These are phyloP conservation scores for Neopipo cinnamomea DNA, from an alignment of 2,113 vertebrate species.

Conservation along the genomic window DNA sequence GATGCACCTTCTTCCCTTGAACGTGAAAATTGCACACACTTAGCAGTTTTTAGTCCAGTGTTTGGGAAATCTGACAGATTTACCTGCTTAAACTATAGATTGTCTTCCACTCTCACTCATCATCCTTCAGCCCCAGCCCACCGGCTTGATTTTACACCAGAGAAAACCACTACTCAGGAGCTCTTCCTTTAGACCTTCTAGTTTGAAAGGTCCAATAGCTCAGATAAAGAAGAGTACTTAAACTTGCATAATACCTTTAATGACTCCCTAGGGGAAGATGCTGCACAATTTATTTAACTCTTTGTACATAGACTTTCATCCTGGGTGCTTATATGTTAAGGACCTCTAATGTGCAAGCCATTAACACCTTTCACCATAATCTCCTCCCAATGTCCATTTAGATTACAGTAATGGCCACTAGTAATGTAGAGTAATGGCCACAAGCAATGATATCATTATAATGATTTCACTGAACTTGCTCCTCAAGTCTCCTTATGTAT, in stretches of 20 bases:
- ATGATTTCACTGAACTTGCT: constrained; percentile 49
- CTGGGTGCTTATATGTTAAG: constrained; percentile 59
- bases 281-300: constrained; percentile 64
- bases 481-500: neutral
- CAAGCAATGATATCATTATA: constrained; percentile 66
- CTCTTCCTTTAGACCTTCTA: constrained; percentile 38
- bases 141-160: constrained; percentile 30
- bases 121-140: neutral
- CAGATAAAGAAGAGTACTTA: constrained; percentile 63
- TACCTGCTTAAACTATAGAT: neutral
- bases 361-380: constrained; percentile 71
- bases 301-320: constrained; percentile 57
- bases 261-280: constrained; percentile 39
- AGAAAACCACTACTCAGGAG: constrained; percentile 53
- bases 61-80: neutral
- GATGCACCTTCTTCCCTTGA: neutral
- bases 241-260: constrained; percentile 65
- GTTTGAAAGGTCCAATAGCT: constrained; percentile 60
- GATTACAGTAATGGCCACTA: constrained; percentile 64
- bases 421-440: constrained; percentile 54
- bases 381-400: constrained; percentile 67
- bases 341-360: constrained; percentile 59
- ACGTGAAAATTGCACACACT: neutral
- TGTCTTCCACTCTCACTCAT: neutral
- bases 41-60: neutral